Evolutionary conservation across 2,888 invertebrate species (phyloP), one percentile per base, ranked within the genome.

Genomic region (Gymnocheta viridis): DNA sequence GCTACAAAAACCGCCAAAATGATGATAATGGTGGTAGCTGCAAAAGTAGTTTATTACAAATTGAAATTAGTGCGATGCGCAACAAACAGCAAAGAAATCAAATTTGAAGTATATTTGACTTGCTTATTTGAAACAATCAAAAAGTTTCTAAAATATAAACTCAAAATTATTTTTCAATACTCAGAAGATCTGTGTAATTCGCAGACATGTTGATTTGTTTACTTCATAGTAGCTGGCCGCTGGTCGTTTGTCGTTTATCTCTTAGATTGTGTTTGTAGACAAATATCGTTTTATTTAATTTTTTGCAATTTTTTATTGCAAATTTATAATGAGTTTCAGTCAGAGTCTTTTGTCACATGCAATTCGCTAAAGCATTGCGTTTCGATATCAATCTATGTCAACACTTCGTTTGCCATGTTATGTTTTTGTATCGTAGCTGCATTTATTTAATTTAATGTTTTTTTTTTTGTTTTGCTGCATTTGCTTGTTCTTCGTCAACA

Each of bases 301-400:
- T 54, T 35, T 5, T 51, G 14, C 22, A 2, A 9, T 27, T 60
- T 66, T 60, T 73, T 51, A 32, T 35, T 22, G 44, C 60, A 67
- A 74, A 69, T 29, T 51, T 51, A 74, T 74, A 83, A 83, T 74
- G 76, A 80, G 74, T 73, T 64, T 62, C 60, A 81, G 60, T 49
- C 73, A 60, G 77, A 67, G 77, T 64, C 67, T 77, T 81, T 73
- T 81, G 81, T 81, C 81, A 77, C 84, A 81, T 84, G 77, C 81
- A 78, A 78, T 81, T 81, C 77, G 81, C 77, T 67, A 81, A 84
- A 81, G 77, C 81, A 84, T 78, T 78, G 60, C 84, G 74, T 84
- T 64, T 86, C 79, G 90, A 90, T 90, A 90, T 87, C 80, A 86
- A 90, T 90, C 90, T 88, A 87, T 90, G 90, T 90, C 90, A 90